Evolutionary conservation across 2,888 invertebrate species (phyloP), one percentile per base, ranked within the genome.

Genomic region (Artemia sinica): DNA sequence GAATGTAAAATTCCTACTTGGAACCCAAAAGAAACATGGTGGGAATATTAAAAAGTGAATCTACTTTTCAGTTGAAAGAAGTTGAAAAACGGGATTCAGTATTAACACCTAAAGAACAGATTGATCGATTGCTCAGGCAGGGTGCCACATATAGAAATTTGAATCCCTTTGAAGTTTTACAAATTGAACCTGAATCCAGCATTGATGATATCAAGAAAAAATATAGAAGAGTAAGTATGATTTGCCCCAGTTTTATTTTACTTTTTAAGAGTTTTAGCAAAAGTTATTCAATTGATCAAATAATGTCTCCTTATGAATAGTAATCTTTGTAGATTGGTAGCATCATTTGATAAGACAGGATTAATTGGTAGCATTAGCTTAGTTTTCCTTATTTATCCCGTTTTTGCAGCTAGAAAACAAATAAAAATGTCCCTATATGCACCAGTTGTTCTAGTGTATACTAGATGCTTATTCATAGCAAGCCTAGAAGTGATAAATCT

Each of bases 141-240:
- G 98, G 98, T 49, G 92, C 96, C 1, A 95, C 97, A 12, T 99
- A 99, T 81, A 91, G 97, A 79, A 99, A 99, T 82, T 83, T 98
- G 73, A 98, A 98, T 80, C 97, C 97, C 1, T 92, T 88, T 77
- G 91, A 92, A 80, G 92, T 90, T 5, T 80, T 93, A 69, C 91
- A 92, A 81, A 84, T 91, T 68, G 96, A 97, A 75, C 92, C 94
- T 13, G 91, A 92, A 72, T 84, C 87, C 12, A 80, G 89, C 28
- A 78, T 96, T 69, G 93, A 95, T 74, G 92, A 93, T 77, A 88
- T 96, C 69, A 96, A 95, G 79, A 96, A 92, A 78, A 94, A 94
- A 80, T 99, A 96, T 79, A 85, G 93, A 77, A 84, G 91, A 76
- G 84, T 84, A 75, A 76, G 79, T 73, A 63, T 12, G 28, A 51